A percentile compares a stretch with the other conserved stretches of the same genome.
phyloP scores from a whole-genome alignment of 2,888 invertebrate genomes.

The Drosophila conformis region DNA sequence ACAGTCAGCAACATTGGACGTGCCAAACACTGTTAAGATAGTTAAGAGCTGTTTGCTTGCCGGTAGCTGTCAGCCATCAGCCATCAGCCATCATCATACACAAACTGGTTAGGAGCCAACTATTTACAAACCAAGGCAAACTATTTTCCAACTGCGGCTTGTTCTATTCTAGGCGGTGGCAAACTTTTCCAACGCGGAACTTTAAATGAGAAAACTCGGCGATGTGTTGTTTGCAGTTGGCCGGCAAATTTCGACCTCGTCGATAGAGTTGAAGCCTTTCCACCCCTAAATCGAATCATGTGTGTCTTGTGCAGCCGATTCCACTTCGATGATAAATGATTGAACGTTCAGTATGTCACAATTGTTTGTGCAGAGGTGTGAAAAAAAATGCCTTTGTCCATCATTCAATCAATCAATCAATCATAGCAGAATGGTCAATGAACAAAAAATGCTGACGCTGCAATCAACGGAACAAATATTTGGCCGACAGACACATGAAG shows the following conservation, averaged over 20 bases:
- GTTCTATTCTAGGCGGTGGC: slow-evolving; percentile 9
- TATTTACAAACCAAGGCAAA: slow-evolving; percentile 30
- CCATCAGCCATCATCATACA: slow-evolving; percentile 36
- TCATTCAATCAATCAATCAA: slow-evolving; percentile 48
- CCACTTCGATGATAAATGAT: slow-evolving; percentile 47
- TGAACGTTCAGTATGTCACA: slow-evolving; percentile 1
- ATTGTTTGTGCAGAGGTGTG: slow-evolving; percentile 44
- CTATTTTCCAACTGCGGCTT: slow-evolving; percentile 47
- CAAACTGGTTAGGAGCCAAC: slow-evolving; percentile 8
- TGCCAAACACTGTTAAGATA: slow-evolving; percentile 68
- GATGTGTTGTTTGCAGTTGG: slow-evolving; percentile 1
- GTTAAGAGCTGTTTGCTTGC: slow-evolving; percentile 43
- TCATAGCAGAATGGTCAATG: slow-evolving; percentile 34
- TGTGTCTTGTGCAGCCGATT: slow-evolving; percentile 27
- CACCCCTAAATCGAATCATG: slow-evolving; percentile 24
- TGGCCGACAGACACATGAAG: slow-evolving; percentile 1
- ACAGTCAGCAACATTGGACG: slow-evolving; percentile 34
- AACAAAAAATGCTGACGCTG: slow-evolving; percentile 44
- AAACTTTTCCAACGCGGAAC: slow-evolving; percentile 44
- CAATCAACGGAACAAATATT: slow-evolving; percentile 65
- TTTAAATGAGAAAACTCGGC: slow-evolving; percentile 53
- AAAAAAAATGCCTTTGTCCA: slow-evolving; percentile 16
- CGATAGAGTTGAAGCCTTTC: slow-evolving; percentile 27
- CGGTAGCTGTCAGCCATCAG: slow-evolving; percentile 41
- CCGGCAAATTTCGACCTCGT: slow-evolving; percentile 10